Evolutionary conservation across 1,140 invertebrate species (phyloP).

Genomic region (Heliconius hermathena): DNA sequence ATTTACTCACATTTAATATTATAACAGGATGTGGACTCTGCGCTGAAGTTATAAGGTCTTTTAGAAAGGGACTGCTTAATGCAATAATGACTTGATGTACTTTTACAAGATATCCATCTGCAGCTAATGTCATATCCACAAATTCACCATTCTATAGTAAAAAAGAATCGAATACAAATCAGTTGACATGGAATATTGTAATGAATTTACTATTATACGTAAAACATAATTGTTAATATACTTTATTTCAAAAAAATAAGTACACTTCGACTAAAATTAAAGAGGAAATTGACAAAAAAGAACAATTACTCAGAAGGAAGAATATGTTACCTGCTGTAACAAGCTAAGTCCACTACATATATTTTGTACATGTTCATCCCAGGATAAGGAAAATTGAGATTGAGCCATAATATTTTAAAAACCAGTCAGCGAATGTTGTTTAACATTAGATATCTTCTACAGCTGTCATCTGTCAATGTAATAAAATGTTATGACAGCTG

Average conservation of each 20-base stretch:
- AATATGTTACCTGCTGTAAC: slow-evolving; percentile 62
- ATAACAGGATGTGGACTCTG: slow-evolving; percentile 91
- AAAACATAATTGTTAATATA: not conserved
- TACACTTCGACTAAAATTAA: not conserved
- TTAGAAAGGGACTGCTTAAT: slow-evolving; percentile 89
- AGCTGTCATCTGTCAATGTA: not conserved
- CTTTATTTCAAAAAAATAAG: not conserved
- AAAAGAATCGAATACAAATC: not conserved
- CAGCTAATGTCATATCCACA: slow-evolving; percentile 90
- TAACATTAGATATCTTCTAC: not conserved
- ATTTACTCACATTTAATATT: slow-evolving; percentile 79
- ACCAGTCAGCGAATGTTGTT: not conserved
- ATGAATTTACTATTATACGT: not conserved
- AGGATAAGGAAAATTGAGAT: slow-evolving; percentile 56
- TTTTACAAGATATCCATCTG: slow-evolving; percentile 88
- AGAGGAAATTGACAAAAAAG: not conserved
- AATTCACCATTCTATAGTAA: slow-evolving; percentile 84
- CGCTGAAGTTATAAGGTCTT: slow-evolving; percentile 88
- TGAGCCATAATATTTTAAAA: slow-evolving; percentile 32
- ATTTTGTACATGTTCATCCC: slow-evolving; percentile 57
- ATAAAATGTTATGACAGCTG: not conserved
- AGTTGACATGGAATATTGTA: not conserved
- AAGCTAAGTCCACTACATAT: slow-evolving; percentile 61
- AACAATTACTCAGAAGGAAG: not conserved
- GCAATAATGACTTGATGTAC: slow-evolving; percentile 89